A percentile compares a stretch with the other conserved stretches of the same genome.
Conservation (phyloP, 2,113 vertebrate species). For the Stercorarius parasiticus region DNA sequence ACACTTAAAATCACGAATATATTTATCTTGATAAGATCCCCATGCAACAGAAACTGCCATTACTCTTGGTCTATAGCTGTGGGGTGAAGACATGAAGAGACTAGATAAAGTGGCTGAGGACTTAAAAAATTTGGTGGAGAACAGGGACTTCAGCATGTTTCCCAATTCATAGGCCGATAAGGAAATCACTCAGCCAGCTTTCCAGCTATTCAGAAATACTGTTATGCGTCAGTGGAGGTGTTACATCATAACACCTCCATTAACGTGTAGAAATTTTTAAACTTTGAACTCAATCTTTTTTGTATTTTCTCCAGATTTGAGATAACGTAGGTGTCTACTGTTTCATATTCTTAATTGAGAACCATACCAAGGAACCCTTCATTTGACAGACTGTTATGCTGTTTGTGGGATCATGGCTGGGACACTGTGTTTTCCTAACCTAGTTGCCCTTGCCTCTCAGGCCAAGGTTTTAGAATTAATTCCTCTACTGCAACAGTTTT, state of each 20-base stretch:
- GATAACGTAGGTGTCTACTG: neutral
- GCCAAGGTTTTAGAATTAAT: conserved; percentile 8
- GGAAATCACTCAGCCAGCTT: neutral
- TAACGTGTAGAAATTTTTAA: neutral
- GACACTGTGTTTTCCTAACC: neutral
- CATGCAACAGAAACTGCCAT: neutral
- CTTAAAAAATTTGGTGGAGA: neutral
- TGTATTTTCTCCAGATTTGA: neutral
- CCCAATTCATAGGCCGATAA: neutral
- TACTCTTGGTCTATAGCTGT: neutral
- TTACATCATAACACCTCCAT: neutral
- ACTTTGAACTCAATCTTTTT: neutral
- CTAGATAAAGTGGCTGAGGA: neutral
- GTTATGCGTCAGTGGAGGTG: neutral
- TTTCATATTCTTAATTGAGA: neutral
- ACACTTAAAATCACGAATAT: neutral
- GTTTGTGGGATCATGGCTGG: neutral
- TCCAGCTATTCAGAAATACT: neutral
- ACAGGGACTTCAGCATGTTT: neutral
- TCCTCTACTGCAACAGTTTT: neutral
- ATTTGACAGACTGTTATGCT: neutral
- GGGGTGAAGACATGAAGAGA: neutral
- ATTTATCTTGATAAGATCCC: neutral
- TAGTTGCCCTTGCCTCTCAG: neutral
- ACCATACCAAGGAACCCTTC: neutral